These are phyloP conservation scores for Trachelus troglodyta DNA, from an alignment of 2,888 invertebrate genomes.

Conservation along the genomic window DNA sequence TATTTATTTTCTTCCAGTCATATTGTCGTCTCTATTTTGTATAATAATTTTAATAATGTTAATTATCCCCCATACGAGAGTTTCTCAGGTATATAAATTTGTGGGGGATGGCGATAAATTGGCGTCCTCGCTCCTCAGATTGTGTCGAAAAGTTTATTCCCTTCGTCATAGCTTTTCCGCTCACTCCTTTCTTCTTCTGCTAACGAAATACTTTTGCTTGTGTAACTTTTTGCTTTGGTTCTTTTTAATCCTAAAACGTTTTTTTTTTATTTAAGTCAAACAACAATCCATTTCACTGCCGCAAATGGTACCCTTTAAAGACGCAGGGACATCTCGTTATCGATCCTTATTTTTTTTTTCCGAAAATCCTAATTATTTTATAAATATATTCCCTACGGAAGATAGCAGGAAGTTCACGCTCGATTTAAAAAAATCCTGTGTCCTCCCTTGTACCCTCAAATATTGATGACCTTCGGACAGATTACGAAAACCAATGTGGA, in stretches of 20 bases:
- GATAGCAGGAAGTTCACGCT: too few relatives aligned
- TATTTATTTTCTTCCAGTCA: neutral
- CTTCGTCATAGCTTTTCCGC: neutral
- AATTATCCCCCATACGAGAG: neutral
- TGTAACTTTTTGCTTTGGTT: too few relatives aligned
- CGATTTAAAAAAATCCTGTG: neutral
- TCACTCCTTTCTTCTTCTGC: neutral
- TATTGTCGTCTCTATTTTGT: neutral
- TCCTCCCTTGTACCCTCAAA: neutral
- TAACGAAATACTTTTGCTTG: neutral
- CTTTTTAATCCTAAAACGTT: too few relatives aligned
- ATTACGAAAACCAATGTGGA: neutral
- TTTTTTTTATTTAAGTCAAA: neutral
- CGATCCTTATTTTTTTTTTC: too few relatives aligned
- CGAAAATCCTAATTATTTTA: neutral
- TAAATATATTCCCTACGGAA: neutral
- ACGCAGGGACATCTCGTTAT: too few relatives aligned
- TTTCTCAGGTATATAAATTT: neutral
- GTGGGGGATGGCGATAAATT: neutral
- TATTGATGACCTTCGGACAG: too few relatives aligned
- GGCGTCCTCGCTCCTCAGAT: neutral
- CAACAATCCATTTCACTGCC: neutral
- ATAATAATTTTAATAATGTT: neutral
- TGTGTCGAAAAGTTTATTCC: neutral
- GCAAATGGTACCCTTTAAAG: neutral